A percentile compares a stretch with the other conserved stretches of the same genome.
phyloP scores from a whole-genome alignment of 2,797 vertebrate genomes.

The Galaxias olidus region DNA sequence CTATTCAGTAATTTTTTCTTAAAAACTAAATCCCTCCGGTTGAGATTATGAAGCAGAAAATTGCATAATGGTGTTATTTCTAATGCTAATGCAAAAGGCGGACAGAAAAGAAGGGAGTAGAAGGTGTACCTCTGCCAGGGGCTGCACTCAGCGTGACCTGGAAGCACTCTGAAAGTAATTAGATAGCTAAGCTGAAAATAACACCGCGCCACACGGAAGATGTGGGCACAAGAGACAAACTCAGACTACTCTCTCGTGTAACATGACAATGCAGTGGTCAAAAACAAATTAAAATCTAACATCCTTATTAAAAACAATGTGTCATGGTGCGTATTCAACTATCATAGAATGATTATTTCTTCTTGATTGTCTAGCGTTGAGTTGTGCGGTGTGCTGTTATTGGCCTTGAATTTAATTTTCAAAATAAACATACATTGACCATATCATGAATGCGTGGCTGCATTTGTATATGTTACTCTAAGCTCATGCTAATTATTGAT shows the following conservation, averaged over 20 bases:
- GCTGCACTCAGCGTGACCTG: slow-evolving; percentile 71
- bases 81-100: slow-evolving; percentile 67
- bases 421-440: too few relatives aligned
- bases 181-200: slow-evolving; percentile 61
- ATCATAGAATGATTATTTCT: too few relatives aligned
- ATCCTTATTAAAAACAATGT: too few relatives aligned
- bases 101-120: slow-evolving; percentile 55
- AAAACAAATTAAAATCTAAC: too few relatives aligned
- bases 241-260: not conserved
- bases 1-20: slow-evolving; percentile 57
- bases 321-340: too few relatives aligned
- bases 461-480: slow-evolving; percentile 1
- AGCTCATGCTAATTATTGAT: not conserved
- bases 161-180: slow-evolving; percentile 79
- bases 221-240: slow-evolving; percentile 24
- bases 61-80: slow-evolving; percentile 76
- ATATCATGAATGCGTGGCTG: not conserved
- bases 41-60: slow-evolving; percentile 72
- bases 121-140: slow-evolving; percentile 57
- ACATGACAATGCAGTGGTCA: too few relatives aligned
- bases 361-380: too few relatives aligned
- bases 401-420: too few relatives aligned
- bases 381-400: too few relatives aligned
- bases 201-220: slow-evolving; percentile 20
- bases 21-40: slow-evolving; percentile 67